phyloP scores from a whole-genome alignment of 2,113 vertebrate species.

The Hemibagrus wyckioides region DNA sequence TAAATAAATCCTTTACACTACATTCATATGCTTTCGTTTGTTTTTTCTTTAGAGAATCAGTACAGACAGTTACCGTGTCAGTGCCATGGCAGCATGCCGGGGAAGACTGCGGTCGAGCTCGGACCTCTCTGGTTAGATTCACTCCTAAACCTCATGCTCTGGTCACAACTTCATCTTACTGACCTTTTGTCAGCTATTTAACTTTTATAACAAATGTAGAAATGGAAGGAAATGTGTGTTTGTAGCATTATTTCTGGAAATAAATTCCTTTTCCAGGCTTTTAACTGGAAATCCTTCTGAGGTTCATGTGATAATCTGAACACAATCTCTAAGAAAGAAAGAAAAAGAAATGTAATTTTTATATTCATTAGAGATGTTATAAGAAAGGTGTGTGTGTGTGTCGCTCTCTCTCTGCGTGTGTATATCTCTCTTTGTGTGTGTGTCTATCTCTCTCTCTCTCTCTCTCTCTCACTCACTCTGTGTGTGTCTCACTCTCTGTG shows the following conservation, averaged over 20 bases:
- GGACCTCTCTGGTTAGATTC: conserved; percentile 87
- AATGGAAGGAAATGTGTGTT: background rate
- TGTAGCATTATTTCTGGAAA: background rate
- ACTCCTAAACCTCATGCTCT: background rate
- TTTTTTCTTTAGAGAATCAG: conserved; percentile 77
- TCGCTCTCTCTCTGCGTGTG: background rate
- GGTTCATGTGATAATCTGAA: background rate
- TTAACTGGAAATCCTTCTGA: background rate
- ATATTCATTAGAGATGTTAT: background rate
- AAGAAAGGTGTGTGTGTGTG: too few relatives aligned
- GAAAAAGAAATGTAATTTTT: background rate
- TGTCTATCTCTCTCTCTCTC: too few relatives aligned
- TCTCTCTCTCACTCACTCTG: too few relatives aligned
- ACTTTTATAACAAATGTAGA: background rate
- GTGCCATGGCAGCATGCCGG: conserved; percentile 91
- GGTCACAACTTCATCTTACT: background rate
- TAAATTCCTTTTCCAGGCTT: background rate
- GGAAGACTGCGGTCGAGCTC: conserved; percentile 90
- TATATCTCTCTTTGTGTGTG: background rate
- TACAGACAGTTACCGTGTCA: conserved; percentile 88
- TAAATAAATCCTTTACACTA: too few relatives aligned
- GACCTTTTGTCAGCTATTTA: background rate
- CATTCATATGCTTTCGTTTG: background rate
- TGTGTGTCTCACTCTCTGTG: background rate
- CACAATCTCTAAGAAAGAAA: background rate